A percentile compares a stretch with the other conserved stretches of the same genome.
Evolutionary conservation across 1,140 invertebrate species (phyloP).

Genomic region (Drosophila sechellia): DNA sequence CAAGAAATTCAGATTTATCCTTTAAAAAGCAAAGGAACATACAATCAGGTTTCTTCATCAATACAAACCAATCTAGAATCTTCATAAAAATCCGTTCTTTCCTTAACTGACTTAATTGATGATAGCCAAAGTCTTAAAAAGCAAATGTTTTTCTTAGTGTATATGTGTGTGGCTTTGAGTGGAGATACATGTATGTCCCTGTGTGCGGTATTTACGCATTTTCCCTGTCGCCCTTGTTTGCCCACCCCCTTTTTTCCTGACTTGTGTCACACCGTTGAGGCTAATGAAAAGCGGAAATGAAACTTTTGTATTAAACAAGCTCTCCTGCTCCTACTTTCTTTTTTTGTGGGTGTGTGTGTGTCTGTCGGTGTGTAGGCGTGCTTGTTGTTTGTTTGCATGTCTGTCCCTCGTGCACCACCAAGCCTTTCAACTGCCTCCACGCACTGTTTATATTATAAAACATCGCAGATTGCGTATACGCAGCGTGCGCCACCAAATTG

Average conservation of each 20-base stretch:
- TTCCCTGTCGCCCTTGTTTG: conserved; percentile 22
- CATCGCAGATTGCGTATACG: conserved; percentile 77
- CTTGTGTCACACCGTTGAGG: conserved; percentile 78
- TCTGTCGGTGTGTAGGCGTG: conserved; percentile 45
- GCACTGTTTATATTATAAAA: conserved; percentile 68
- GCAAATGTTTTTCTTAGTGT: conserved; percentile 5
- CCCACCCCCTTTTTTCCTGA: conserved; percentile 23
- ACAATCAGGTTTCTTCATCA: too few relatives aligned
- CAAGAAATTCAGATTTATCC: not conserved
- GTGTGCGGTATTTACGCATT: conserved; percentile 77
- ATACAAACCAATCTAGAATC: too few relatives aligned
- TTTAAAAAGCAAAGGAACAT: not conserved
- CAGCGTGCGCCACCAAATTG: conserved; percentile 73
- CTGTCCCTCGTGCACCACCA: conserved; percentile 27
- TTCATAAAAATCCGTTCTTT: not conserved
- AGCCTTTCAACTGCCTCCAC: conserved; percentile 55
- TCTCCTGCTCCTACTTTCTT: conserved; percentile 17
- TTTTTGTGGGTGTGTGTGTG: not conserved
- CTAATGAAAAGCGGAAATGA: conserved; percentile 83
- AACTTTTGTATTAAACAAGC: conserved; percentile 81
- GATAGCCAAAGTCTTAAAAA: not conserved
- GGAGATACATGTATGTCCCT: conserved; percentile 40
- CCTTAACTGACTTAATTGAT: not conserved
- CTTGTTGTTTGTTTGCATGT: conserved; percentile 70
- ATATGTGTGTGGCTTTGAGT: conserved; percentile 23